Evolutionary conservation across 2,797 vertebrate genomes (phyloP).

Genomic region (Rhincodon typus): DNA sequence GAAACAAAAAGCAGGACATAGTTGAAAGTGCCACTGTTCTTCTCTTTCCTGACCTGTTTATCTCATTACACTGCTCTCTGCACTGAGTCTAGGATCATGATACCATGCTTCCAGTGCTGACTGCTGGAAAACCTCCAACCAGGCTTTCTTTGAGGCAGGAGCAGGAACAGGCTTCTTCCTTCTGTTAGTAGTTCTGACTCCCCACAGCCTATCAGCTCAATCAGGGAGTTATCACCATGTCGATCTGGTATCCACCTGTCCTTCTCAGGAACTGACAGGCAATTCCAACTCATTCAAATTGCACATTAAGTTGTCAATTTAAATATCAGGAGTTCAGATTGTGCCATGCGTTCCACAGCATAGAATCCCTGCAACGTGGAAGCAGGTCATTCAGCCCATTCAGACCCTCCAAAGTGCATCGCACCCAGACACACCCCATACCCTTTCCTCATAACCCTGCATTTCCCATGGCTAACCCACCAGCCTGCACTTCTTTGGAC

Average conservation of each 20-base stretch:
- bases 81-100: neutral
- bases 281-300: neutral
- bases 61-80: neutral
- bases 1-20: too few species aligned
- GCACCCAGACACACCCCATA: too few species aligned
- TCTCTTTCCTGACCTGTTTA: neutral
- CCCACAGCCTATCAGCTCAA: neutral
- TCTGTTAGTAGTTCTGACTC: neutral
- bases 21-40: neutral
- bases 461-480: too few species aligned
- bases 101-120: neutral
- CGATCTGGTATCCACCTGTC: neutral
- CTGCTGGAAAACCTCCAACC: neutral
- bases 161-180: neutral
- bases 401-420: too few species aligned
- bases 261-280: too few species aligned
- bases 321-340: neutral
- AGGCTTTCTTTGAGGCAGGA: neutral
- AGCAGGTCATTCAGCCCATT: too few species aligned
- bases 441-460: too few species aligned
- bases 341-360: neutral
- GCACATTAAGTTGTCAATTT: too few species aligned
- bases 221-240: neutral
- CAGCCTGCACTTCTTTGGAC: too few species aligned
- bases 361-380: too few species aligned